Base-by-base conservation (phyloP, 2,888 invertebrate genomes). In the Ophion costatus region DNA sequence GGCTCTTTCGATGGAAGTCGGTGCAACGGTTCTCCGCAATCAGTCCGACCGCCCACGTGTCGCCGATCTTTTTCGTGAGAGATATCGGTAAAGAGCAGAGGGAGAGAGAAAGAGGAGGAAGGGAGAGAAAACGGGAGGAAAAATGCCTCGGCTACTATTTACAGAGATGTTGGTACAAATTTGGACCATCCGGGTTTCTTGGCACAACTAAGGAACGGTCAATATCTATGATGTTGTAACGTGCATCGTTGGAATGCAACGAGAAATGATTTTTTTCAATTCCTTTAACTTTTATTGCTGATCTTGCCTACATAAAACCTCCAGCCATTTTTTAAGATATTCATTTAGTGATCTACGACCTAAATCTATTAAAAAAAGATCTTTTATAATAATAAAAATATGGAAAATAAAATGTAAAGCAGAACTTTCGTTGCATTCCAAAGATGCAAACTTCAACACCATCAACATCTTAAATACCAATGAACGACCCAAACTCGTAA, bases 41-140 rank as follows among this genome's bases (percentile, higher is more conserved):
- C 82, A 82, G 79, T 66, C 75, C 57, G 45, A 64, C 69, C 85
- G 82, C 85, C 82, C 85, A 85, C 85, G 82, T 82, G 81, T 70
- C 73, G 61, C 51, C 81, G 78, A 75, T 64, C 63, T 67, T 77
- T 77, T 77, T 78, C 73, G 20, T 11, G 59, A 66, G 22, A 11
- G 4, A 71, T 33, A 57, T 29, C 57, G 69, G 6, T n/a, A 24
- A 38, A n/a, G 11, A 45, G 59, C 10, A 70, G 22, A 17, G 33
- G 29, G 24, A 51, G 70, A 70, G 56, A 9, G 70, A 29, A 24
- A 24, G 29, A 4, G 22, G 14, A 14, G 4, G 24, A 24, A 29
- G 20, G 29, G 11, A 22, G 63, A 6, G 6, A n/a, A 24, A 45
- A 24, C 51, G 22, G 17, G 24, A 17, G 42, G 42, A 29, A 51